Percentiles rank a stretch among this genome's conserved stretches.
phyloP scores from a whole-genome alignment of 2,113 vertebrate species.

The Heptranchias perlo region DNA sequence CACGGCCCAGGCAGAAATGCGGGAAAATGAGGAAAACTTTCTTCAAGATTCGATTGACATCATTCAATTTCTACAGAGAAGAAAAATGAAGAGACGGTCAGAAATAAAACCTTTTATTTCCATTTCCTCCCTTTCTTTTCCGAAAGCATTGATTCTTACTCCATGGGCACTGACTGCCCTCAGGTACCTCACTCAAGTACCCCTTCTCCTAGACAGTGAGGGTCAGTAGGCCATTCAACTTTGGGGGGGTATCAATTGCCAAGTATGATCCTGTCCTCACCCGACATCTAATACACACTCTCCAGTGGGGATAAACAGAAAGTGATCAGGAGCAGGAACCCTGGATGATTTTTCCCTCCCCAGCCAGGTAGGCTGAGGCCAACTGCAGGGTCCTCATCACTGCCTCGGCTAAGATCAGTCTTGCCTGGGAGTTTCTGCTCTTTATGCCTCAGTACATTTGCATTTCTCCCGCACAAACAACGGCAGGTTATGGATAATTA shows the following conservation, averaged over 20 bases:
- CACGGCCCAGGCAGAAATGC: conserved; percentile 69
- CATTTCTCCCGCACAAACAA: neutral
- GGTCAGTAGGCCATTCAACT: neutral
- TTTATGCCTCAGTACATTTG: neutral
- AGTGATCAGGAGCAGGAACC: neutral
- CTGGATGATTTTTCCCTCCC: neutral
- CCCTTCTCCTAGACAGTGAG: neutral
- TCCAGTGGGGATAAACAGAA: neutral
- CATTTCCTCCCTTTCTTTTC: neutral
- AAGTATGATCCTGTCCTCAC: neutral
- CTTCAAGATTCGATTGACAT: conserved; percentile 64
- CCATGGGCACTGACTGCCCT: neutral
- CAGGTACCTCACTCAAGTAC: neutral
- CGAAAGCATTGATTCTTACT: neutral
- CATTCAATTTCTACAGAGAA: conserved; percentile 56
- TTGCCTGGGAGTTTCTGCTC: neutral
- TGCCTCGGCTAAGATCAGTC: neutral
- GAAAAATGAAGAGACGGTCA: neutral
- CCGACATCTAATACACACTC: neutral
- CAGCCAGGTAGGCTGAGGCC: neutral
- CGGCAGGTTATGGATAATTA: neutral
- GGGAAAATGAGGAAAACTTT: conserved; percentile 70
- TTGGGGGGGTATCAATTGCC: neutral
- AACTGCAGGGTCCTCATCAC: neutral
- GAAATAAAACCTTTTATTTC: neutral